Evolutionary conservation across 2,113 vertebrate genomes (phyloP).

Genomic region (Donacobius atricapilla): DNA sequence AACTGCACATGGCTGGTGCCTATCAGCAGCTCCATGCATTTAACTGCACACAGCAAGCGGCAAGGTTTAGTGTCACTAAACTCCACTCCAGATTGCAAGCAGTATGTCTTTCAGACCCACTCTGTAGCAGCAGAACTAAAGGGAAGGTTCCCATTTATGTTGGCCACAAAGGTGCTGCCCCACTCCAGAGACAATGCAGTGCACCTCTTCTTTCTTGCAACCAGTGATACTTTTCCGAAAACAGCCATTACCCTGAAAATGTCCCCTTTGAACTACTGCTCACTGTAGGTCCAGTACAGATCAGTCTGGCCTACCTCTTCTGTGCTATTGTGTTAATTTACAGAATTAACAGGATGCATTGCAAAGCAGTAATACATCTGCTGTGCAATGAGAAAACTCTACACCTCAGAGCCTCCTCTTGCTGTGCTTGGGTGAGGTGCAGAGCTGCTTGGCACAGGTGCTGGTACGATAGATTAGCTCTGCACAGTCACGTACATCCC

Average conservation of each 20-base stretch:
- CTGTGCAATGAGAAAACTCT: neutral
- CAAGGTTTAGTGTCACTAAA: neutral
- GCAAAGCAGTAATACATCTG: neutral
- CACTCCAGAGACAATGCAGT: neutral
- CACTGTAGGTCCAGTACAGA: neutral
- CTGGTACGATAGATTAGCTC: neutral
- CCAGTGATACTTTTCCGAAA: neutral
- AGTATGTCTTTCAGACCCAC: neutral
- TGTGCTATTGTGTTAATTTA: neutral
- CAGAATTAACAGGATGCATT: neutral
- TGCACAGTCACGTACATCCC: rapidly evolving
- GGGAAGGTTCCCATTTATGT: neutral
- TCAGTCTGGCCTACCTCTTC: neutral
- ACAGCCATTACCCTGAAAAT: neutral
- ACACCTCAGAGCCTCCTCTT: rapidly evolving
- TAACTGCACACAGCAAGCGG: neutral
- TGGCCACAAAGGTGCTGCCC: neutral
- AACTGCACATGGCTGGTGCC: neutral
- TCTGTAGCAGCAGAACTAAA: neutral
- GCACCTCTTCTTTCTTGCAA: neutral
- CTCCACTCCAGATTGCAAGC: neutral
- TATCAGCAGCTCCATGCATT: neutral
- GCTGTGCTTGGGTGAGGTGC: neutral
- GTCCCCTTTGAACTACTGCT: neutral
- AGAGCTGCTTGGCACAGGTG: neutral